phyloP scores from a whole-genome alignment of 1,140 invertebrate genomes.

The Drosophila equinoxialis region DNA sequence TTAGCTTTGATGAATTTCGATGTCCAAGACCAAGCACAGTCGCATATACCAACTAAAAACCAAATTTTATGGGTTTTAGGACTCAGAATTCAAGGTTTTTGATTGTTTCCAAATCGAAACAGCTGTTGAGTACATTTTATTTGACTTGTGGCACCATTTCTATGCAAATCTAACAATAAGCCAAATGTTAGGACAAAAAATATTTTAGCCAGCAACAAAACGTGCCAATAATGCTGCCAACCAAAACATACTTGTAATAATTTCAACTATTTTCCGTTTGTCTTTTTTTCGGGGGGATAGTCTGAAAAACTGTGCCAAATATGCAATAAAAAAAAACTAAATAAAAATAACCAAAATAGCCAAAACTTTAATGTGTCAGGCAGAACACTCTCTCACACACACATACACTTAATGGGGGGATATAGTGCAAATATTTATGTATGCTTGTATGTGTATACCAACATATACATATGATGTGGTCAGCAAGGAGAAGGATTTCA shows the following conservation, averaged over 20 bases:
- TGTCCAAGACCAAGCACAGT: no score
- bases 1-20: no score
- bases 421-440: slow-evolving; percentile 63
- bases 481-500: slow-evolving; percentile 45
- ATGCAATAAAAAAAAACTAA: slow-evolving; percentile 23
- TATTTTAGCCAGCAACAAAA: not conserved
- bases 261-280: slow-evolving; percentile 9
- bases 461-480: slow-evolving; percentile 50
- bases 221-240: slow-evolving; percentile 21
- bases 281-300: no score
- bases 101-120: not conserved
- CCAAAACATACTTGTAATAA: slow-evolving; percentile 17
- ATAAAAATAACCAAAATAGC: slow-evolving; percentile 7
- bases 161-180: slow-evolving; percentile 19
- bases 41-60: no score
- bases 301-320: slow-evolving; percentile 43
- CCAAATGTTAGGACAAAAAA: not conserved
- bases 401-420: slow-evolving; percentile 29
- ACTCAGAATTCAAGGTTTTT: no score
- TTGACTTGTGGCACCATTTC: slow-evolving; percentile 11
- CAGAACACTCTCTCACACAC: slow-evolving; percentile 9
- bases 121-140: slow-evolving; percentile 2
- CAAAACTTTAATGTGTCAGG: slow-evolving; percentile 44
- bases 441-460: slow-evolving; percentile 35
- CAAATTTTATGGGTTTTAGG: no score